Evolutionary conservation across 2,888 invertebrate species (phyloP).

Genomic region (Hirtodrosophila confusa): DNA sequence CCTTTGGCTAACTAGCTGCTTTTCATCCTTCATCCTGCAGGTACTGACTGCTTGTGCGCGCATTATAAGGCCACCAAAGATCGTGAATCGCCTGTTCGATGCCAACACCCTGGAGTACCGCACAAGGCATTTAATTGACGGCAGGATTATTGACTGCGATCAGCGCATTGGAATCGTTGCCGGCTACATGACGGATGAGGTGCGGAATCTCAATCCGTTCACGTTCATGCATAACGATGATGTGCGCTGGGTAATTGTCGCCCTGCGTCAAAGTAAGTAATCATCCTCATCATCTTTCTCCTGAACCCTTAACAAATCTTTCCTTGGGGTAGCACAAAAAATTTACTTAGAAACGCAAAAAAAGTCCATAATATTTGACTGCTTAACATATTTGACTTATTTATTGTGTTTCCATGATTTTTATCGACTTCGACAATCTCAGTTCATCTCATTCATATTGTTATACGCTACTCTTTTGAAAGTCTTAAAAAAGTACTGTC

Average conservation of each 20-base stretch:
- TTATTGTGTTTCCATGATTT: no score
- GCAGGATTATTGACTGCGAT: conserved; percentile 94
- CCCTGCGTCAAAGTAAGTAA: conserved; percentile 91
- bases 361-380: no score
- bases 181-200: conserved; percentile 95
- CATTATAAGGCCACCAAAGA: conserved; percentile 88
- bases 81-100: conserved; percentile 88
- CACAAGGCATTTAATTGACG: conserved; percentile 94
- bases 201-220: conserved; percentile 94
- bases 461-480: no score
- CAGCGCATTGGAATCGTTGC: conserved; percentile 95
- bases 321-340: no score
- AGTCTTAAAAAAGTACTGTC: no score
- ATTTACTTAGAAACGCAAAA: no score
- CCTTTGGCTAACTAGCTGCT: neutral
- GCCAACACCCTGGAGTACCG: conserved; percentile 93
- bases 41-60: conserved; percentile 90
- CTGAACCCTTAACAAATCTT: neutral
- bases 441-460: no score
- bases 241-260: conserved; percentile 94
- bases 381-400: no score
- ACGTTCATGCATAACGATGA: conserved; percentile 95
- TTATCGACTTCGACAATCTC: no score
- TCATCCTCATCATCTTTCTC: no score
- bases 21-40: conserved; percentile 67